Conservation (phyloP, 2,113 vertebrate species). For the Arothron firmamentum region DNA sequence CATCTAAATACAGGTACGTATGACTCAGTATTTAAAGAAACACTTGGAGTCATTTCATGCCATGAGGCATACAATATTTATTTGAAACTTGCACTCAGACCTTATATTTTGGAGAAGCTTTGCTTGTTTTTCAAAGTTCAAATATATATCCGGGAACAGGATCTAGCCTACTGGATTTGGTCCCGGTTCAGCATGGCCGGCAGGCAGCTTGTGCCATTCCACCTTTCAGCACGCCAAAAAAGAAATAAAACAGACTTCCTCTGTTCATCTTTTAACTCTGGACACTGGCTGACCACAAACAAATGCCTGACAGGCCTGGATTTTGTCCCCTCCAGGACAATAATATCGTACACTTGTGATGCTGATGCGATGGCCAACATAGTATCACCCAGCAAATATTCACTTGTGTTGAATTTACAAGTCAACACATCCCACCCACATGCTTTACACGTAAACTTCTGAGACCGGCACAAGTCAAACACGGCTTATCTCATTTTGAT, state of each 20-base stretch:
- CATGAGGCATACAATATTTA: no score
- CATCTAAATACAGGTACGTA: conserved; percentile 30
- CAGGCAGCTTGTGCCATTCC: conserved; percentile 25
- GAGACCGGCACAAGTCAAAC: conserved; percentile 46
- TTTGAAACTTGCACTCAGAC: no score
- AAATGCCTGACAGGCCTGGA: conserved; percentile 13
- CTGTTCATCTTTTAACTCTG: conserved; percentile 24
- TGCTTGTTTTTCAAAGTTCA: conserved; percentile 6
- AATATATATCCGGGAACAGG: conserved; percentile 38
- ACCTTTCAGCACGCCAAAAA: conserved; percentile 20
- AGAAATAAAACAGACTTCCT: conserved; percentile 41
- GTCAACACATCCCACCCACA: conserved; percentile 42
- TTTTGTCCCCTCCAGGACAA: conserved; percentile 5
- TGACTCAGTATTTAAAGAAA: conserved; percentile 22
- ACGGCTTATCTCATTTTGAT: conserved; percentile 48
- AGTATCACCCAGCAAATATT: conserved; percentile 49
- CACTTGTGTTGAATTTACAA: conserved; percentile 30
- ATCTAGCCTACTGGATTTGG: conserved; percentile 6
- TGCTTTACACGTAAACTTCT: conserved; percentile 36
- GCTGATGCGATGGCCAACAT: conserved; percentile 22
- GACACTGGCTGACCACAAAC: conserved; percentile 16
- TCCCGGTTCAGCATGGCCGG: conserved; percentile 28
- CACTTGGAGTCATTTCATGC: no score
- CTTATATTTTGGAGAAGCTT: no score
- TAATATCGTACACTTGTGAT: conserved; percentile 5